Conservation (phyloP, 2,888 invertebrate genomes). For the Sympetrum striolatum region DNA sequence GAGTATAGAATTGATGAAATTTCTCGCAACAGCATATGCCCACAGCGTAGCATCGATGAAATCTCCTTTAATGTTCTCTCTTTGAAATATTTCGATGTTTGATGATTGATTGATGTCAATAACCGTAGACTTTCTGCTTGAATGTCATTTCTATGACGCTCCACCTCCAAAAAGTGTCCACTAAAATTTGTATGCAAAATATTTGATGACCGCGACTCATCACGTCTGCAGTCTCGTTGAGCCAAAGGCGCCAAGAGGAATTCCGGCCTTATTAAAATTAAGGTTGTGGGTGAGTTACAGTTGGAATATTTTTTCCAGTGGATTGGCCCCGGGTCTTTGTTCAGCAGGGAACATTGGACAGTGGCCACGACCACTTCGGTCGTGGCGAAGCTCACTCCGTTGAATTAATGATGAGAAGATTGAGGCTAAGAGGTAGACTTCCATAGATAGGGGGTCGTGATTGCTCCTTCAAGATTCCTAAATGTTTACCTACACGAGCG, state of each 20-base stretch:
- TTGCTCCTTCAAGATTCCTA: too few species aligned
- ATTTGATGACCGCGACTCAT: too few species aligned
- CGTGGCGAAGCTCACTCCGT: neutral
- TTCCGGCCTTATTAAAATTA: neutral
- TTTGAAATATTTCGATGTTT: neutral
- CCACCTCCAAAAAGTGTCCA: neutral
- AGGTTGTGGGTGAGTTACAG: neutral
- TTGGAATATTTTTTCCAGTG: neutral
- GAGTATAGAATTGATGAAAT: too few species aligned
- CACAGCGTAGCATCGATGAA: neutral
- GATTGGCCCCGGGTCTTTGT: neutral
- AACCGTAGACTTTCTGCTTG: too few species aligned
- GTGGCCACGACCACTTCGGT: neutral
- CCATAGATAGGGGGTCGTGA: too few species aligned
- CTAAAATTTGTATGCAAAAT: neutral
- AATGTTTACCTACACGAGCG: too few species aligned
- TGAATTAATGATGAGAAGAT: neutral
- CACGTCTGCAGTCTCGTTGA: too few species aligned
- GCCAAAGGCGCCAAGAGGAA: neutral
- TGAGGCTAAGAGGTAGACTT: neutral
- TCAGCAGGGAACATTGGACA: neutral
- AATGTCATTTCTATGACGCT: neutral
- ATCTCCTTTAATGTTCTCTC: neutral
- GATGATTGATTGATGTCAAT: too few species aligned
- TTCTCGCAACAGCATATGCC: too few species aligned